Conservation (phyloP, 1,140 invertebrate species). For the Thalassaphorura encarpata region DNA sequence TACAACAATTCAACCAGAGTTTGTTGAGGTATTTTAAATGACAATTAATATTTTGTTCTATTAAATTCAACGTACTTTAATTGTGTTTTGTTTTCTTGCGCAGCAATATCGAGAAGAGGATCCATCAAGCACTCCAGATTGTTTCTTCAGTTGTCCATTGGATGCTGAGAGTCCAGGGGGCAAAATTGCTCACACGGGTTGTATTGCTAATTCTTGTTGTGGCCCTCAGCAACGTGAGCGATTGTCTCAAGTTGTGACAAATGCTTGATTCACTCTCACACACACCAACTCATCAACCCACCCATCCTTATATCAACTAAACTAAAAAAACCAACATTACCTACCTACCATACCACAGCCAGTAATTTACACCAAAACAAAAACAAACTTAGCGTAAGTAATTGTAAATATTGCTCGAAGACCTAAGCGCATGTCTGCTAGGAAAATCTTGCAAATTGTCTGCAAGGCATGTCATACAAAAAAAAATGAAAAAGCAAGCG, state of each 20-base stretch:
- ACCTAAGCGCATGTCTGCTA: no score
- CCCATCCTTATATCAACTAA: background rate
- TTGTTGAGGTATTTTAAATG: conserved; percentile 60
- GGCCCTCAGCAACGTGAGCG: conserved; percentile 4
- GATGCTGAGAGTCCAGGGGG: background rate
- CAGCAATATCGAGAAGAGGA: conserved; percentile 22
- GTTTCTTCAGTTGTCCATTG: conserved; percentile 23
- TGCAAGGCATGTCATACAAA: no score
- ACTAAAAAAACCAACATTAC: no score
- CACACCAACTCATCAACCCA: no score
- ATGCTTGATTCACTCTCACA: no score
- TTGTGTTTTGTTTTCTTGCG: conserved; percentile 5
- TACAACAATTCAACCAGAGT: conserved; percentile 89
- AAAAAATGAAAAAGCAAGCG: no score
- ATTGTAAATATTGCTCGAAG: no score
- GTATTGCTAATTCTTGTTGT: conserved; percentile 27
- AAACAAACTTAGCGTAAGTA: no score
- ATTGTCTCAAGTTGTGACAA: no score
- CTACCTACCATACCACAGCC: no score
- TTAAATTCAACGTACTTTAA: background rate
- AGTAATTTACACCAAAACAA: no score
- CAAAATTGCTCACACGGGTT: background rate
- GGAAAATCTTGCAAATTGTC: no score
- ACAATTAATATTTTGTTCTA: background rate
- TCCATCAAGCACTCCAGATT: conserved; percentile 13